Evolutionary conservation across 2,113 vertebrate species (phyloP), one percentile per base, ranked within the genome.

Genomic region (Bubalus kerabau): DNA sequence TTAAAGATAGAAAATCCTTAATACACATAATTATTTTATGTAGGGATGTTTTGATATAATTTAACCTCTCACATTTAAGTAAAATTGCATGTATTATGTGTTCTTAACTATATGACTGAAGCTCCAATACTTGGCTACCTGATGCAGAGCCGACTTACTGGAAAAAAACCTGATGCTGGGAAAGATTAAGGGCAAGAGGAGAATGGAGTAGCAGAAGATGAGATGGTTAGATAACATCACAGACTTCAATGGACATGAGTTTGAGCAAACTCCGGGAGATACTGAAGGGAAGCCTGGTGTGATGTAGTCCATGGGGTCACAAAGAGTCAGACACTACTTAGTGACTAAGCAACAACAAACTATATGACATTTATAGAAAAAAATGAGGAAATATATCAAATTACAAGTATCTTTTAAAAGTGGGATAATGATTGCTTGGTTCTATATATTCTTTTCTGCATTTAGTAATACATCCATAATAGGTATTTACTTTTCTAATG

Each of bases 11-110:
- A 50, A 87, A 94, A 67, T 96, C 10, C n/a, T 67, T 96, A 32
- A 86, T 50, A 57, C 3, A 90, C 32, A 50, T 32, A 57, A 86
- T 90, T 86, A 80, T 83, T 84, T 91, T 96, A 83, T 71, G 14
- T 90, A 86, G 46, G 13, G 32, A 30, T 85, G 8, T 89, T 91
- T 84, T 46, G 17, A 56, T 95, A 48, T 40, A 86, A 71, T 82
- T n/a, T 87, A 88, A 40, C n/a, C 43, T 40, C 52, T 89, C 84
- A 84, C 76, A 92, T 94, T 76, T 83, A 92, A 91, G 50, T 94
- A 57, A 86, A 90, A 57, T 92, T 87, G 1, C 43, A 26, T 60
- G 11, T 89, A 59, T 94, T 76, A 32, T 62, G 11, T 83, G 23
- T 92, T 89, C 21, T 95, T 92, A 95, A 74, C 56, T 78, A 17